Conservation (phyloP, 2,888 invertebrate genomes). For the Phengaris alcon region DNA sequence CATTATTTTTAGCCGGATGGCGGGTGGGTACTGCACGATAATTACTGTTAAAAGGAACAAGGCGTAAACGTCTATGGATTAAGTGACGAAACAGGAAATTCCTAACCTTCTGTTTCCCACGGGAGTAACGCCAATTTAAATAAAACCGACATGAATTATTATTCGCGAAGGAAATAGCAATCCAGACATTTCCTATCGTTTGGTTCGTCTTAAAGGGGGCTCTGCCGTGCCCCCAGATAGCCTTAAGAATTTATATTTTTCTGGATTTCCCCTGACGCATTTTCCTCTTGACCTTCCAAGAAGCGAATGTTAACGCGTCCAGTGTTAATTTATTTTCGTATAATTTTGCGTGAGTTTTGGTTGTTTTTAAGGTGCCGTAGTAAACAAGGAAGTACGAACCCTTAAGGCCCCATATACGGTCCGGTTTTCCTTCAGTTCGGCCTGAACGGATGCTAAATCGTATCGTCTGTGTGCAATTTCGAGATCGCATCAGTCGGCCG, state of each 20-base stretch:
- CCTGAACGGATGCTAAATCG: no score
- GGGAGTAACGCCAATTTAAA: not conserved
- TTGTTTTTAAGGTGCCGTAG: not conserved
- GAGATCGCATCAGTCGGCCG: no score
- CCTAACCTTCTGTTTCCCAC: not conserved
- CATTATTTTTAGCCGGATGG: no score
- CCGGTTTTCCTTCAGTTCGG: no score
- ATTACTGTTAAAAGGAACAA: not conserved
- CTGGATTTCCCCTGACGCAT: not conserved
- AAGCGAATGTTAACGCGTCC: not conserved
- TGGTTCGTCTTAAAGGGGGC: no score
- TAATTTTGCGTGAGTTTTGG: not conserved
- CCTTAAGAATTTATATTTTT: not conserved
- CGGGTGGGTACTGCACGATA: no score
- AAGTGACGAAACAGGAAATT: not conserved
- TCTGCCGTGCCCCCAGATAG: no score
- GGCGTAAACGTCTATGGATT: not conserved
- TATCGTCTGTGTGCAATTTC: no score
- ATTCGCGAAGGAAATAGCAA: not conserved
- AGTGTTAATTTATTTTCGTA: not conserved
- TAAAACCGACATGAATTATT: not conserved
- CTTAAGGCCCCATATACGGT: no score
- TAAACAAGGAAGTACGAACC: no score
- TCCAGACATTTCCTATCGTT: not conserved
- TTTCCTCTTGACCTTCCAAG: slow-evolving; percentile 2